These are phyloP conservation scores for Neosilurus mollespiculum DNA, from an alignment of 2,797 vertebrate genomes.

Conservation along the genomic window DNA sequence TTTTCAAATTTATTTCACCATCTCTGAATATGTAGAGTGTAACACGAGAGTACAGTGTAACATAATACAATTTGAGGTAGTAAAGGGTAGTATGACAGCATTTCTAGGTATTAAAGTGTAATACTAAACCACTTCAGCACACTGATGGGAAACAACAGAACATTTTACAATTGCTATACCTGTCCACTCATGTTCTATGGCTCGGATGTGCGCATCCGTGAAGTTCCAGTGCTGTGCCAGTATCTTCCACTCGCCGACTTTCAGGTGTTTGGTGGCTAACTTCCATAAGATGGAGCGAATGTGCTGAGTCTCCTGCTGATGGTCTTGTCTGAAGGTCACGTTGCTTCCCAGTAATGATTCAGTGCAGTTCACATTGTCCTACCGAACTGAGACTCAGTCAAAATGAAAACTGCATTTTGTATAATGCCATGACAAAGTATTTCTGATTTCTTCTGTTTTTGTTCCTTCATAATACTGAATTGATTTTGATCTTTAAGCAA, in stretches of 20 bases:
- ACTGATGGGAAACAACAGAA: not conserved
- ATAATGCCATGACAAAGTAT: not conserved
- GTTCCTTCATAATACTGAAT: too few relatives aligned
- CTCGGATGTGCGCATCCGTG: slow-evolving; percentile 80
- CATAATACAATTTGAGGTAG: not conserved
- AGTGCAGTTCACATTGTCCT: slow-evolving; percentile 50
- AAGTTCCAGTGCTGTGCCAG: slow-evolving; percentile 87
- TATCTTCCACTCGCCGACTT: slow-evolving; percentile 83
- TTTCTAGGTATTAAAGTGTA: not conserved
- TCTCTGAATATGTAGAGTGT: not conserved
- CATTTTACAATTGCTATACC: slow-evolving; percentile 56
- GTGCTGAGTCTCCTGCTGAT: slow-evolving; percentile 79
- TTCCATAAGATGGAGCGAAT: slow-evolving; percentile 86
- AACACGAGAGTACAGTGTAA: not conserved
- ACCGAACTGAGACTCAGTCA: not conserved
- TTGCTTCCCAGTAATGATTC: slow-evolving; percentile 63
- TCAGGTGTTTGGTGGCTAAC: slow-evolving; percentile 82
- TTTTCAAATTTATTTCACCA: not conserved
- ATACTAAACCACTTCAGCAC: not conserved
- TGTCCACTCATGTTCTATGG: slow-evolving; percentile 85
- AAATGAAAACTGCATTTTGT: not conserved
- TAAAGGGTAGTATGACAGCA: not conserved
- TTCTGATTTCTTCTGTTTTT: too few relatives aligned
- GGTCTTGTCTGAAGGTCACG: slow-evolving; percentile 82
- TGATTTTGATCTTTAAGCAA: too few relatives aligned